Evolutionary conservation across 2,797 vertebrate species (phyloP), one percentile per base, ranked within the genome.

Genomic region (Vireo griseus): DNA sequence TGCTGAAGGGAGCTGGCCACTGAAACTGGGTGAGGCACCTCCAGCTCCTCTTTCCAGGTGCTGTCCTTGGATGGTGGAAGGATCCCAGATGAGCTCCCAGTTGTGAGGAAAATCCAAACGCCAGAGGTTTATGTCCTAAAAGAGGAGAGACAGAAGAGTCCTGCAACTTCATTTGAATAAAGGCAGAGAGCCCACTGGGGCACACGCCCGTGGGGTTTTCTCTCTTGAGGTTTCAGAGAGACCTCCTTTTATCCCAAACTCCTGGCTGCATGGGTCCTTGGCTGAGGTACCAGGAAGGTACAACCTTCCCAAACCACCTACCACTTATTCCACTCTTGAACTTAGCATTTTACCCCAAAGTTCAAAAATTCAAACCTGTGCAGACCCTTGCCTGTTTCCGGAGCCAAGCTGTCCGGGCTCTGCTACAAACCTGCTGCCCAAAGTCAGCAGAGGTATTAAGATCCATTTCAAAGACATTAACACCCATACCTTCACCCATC

Each of bases 391-490:
- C 24, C 14, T 19, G 16, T 40, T 17, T 15, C 44, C 12, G 16
- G 35, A 29, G 19, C 7, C 44, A 4, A 13, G 13, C 44, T 68
- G 31, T 2, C 12, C 2, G 35, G 15, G 44, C 37, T 42, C 35
- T 24, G 63, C 4, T 5, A 3, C 24, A 48, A 67, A 39, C 42
- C 44, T 29, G 76, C 52, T 40, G 25, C 25, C 5, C 3, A 2
- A 16, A 59, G 25, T 3, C 7, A 35, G 4, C n/a, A 40, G 13
- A 31, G 65, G 20, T 37, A 11, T 1, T 2, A 1, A 20, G 20
- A 35, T 0, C 1, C 24, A 2, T 25, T 80, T 10, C 44, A 33
- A 16, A 24, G 40, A 4, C 1, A 1, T 18, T n/a, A 7, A 19
- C 25, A 16, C 31, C 37, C 45, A 6, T 2, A 4, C 1, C 13